phyloP scores from a whole-genome alignment of 2,797 vertebrate genomes.

The Gallinago stenura region DNA sequence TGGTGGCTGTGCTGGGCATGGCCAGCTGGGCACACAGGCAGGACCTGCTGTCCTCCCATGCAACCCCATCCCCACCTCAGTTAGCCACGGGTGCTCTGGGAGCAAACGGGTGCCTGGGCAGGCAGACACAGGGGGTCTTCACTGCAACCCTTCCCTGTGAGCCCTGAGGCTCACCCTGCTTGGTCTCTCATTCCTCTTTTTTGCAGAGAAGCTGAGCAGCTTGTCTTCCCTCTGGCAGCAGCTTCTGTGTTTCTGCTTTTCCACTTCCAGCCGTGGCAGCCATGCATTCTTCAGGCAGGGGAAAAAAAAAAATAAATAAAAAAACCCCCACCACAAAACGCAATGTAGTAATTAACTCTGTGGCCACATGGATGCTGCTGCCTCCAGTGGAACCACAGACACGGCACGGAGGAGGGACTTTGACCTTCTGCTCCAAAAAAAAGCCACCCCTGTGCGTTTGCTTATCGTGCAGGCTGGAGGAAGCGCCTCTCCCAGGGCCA shows the following conservation, averaged over 20 bases:
- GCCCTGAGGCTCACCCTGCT: not conserved
- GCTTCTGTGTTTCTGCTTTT: not conserved
- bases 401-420: not conserved
- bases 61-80: not conserved
- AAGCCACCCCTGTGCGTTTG: fast-evolving
- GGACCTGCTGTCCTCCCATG: not conserved
- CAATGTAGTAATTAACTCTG: fast-evolving
- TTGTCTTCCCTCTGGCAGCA: not conserved
- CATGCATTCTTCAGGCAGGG: not conserved
- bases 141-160: not conserved
- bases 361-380: not conserved
- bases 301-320: too few species aligned
- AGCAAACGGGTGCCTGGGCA: not conserved
- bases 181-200: not conserved
- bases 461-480: fast-evolving
- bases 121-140: fast-evolving
- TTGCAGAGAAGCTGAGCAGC: not conserved
- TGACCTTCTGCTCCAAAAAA: not conserved
- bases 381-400: not conserved
- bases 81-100: not conserved
- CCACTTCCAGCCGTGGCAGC: not conserved
- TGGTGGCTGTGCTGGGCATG: fast-evolving
- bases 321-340: fast-evolving
- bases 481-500: fast-evolving
- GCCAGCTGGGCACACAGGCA: not conserved